Percentiles rank a stretch among this genome's conserved stretches.
Conservation (phyloP, 2,797 vertebrate species). For the Intellagama lesueurii region DNA sequence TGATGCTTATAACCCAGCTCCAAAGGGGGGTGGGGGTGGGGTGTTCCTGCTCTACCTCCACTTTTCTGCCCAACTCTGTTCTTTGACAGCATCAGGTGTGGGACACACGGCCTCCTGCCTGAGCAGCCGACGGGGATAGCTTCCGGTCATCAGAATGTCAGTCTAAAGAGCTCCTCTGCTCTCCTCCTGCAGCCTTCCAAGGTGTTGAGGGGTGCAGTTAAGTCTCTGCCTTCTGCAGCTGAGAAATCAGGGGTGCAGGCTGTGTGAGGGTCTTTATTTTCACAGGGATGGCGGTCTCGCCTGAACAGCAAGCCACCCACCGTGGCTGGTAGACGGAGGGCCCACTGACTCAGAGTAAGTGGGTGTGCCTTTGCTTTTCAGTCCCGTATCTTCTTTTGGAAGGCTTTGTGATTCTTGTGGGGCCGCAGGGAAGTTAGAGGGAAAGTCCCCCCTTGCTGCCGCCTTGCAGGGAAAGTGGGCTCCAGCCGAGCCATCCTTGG, state of each 20-base stretch:
- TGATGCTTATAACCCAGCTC: not conserved
- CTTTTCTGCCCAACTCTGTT: not conserved
- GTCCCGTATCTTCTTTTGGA: not conserved
- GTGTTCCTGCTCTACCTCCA: not conserved
- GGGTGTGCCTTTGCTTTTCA: not conserved
- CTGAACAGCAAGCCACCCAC: accelerated
- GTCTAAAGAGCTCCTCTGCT: no score
- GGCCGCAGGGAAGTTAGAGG: not conserved
- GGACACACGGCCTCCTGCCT: not conserved
- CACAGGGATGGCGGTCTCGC: not conserved
- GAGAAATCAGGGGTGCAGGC: not conserved
- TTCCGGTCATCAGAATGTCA: not conserved
- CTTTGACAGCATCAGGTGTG: no score
- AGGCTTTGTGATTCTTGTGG: not conserved
- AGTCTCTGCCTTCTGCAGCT: not conserved
- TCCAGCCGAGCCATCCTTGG: no score
- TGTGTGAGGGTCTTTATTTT: not conserved
- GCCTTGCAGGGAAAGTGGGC: no score
- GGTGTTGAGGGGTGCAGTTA: not conserved
- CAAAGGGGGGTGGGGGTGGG: no score
- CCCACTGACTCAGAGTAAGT: not conserved
- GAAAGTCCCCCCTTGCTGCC: no score
- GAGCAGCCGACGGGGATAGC: no score
- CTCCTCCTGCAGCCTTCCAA: not conserved
- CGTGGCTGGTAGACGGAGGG: not conserved